These are phyloP conservation scores for Prochilodus magdalenae DNA, from an alignment of 2,113 vertebrate species.

Conservation along the genomic window DNA sequence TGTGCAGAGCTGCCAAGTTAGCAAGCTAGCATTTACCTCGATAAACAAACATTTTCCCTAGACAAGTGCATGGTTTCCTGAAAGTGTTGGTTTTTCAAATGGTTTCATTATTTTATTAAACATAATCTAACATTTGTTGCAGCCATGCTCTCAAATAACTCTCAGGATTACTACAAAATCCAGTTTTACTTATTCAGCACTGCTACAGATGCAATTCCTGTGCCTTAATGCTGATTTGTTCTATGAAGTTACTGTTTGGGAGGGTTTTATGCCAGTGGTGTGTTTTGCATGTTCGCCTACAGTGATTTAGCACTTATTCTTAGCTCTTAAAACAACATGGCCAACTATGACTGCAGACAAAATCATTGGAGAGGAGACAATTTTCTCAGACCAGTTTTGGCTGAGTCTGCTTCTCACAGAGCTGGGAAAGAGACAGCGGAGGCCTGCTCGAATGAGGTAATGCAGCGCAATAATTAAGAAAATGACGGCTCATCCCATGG, in stretches of 20 bases:
- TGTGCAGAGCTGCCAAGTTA: no score
- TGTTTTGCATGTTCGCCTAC: not conserved
- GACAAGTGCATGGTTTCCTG: no score
- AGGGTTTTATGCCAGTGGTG: not conserved
- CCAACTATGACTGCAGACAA: not conserved
- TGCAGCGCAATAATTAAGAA: conserved; percentile 61
- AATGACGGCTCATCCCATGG: conserved; percentile 56
- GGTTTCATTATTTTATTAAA: no score
- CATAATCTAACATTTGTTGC: no score
- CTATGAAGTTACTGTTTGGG: not conserved
- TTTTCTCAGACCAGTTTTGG: conserved; percentile 2
- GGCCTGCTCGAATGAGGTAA: conserved; percentile 60
- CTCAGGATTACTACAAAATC: no score
- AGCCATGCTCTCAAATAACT: no score
- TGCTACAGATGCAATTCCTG: no score
- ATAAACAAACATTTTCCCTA: no score
- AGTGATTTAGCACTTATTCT: not conserved
- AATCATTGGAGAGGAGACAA: conserved; percentile 1
- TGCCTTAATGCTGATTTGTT: no score
- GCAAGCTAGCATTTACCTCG: no score
- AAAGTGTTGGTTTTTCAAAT: no score
- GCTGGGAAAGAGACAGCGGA: not conserved
- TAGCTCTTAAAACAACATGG: conserved; percentile 11
- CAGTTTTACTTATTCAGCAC: no score
- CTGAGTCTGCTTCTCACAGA: conserved; percentile 22